A percentile compares a stretch with the other conserved stretches of the same genome.
Evolutionary conservation across 2,888 invertebrate genomes (phyloP).

Genomic region (Conops quadrifasciatus): DNA sequence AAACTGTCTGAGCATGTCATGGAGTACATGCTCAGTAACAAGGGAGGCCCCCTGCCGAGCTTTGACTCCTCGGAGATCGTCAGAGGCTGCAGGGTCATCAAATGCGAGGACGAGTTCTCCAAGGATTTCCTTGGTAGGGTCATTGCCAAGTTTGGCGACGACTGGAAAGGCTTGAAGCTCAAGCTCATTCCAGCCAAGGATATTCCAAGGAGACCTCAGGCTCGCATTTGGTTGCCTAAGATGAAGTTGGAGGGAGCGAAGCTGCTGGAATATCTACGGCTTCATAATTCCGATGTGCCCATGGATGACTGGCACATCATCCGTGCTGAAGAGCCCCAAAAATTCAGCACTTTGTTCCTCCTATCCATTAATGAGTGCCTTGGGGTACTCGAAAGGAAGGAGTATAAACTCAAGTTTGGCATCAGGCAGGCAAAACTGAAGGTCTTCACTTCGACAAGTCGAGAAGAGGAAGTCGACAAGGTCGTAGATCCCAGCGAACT

Average conservation of each 20-base stretch:
- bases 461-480: not conserved
- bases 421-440: not conserved
- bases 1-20: not conserved
- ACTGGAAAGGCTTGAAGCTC: not conserved
- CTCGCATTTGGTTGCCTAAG: slow-evolving; percentile 10
- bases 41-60: not conserved
- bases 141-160: slow-evolving; percentile 5
- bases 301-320: slow-evolving; percentile 9
- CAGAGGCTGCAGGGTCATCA: not conserved
- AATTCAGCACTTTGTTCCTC: not conserved
- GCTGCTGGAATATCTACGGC: not conserved
- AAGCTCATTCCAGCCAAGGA: slow-evolving; percentile 8
- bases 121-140: not conserved
- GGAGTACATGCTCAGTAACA: not conserved
- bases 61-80: not conserved
- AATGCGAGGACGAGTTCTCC: not conserved
- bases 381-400: not conserved
- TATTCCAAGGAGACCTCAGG: slow-evolving; percentile 5
- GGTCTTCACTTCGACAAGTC: not conserved
- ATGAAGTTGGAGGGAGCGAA: not conserved
- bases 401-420: not conserved
- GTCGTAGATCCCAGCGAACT: not conserved
- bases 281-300: slow-evolving; percentile 1
- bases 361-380: not conserved
- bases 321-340: not conserved